Base-by-base conservation (phyloP, 2,888 invertebrate species). In the Monochamus alternatus region DNA sequence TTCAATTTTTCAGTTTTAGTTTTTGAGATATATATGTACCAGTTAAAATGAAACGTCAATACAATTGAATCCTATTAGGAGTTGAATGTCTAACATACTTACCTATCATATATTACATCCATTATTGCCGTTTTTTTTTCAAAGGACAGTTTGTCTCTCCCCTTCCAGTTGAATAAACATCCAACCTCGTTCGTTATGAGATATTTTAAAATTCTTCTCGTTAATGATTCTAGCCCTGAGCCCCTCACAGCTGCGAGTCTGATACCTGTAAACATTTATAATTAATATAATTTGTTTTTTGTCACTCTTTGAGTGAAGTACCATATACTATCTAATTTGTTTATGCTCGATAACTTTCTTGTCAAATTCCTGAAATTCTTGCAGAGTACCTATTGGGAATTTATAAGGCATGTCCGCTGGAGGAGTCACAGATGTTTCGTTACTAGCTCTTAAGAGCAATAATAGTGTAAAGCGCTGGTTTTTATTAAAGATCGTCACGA, bases 111-210 rank as follows among this genome's bases (percentile, higher is more conserved):
- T 38, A 63, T 55, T 55, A 31, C 32, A 7, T 22, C 30, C 63
- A 63, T 72, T 64, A 52, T 47, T 32, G 10, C 62, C 32, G 72
- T 72, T 52, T 72, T 72, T n/a, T n/a, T n/a, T 52, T 72, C 72
- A 63, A 72, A 72, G 3, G 51, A 62, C 14, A 64, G 4, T 72
- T 72, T 72, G 14, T 72, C 72, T 47, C 72, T 47, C 31, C 64
- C 72, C 31, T 72, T 72, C 72, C 72, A 64, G 12, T 72, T 72
- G 43, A 63, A 72, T 38, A 47, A 31, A 10, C n/a, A 22, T 31
- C 62, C 72, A 12, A 72, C 38, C 55, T 72, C 72, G 31, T 72
- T 63, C 3, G 32, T 62, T 10, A 72, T 5, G 3, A 72, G 12
- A 38, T 31, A 64, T 44, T 63, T 60, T 32, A 72, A 47, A 12